Evolutionary conservation across 1,140 invertebrate species (phyloP).

Genomic region (Mizuhopecten yessoensis): DNA sequence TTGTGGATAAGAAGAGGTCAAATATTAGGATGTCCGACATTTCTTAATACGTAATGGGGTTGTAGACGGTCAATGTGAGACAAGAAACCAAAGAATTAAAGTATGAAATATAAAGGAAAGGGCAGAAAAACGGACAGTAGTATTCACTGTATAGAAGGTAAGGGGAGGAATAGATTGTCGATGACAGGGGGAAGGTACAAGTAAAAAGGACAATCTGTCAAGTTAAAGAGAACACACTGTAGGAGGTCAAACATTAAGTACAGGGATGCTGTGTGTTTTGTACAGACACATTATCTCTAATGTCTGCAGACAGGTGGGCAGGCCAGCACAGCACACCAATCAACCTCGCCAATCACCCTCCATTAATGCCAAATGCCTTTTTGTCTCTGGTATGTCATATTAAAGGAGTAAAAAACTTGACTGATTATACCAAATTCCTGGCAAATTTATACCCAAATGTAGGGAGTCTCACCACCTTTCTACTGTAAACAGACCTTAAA

Average conservation of each 20-base stretch:
- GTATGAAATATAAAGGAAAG: too few relatives aligned
- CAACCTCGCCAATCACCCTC: background rate
- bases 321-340: background rate
- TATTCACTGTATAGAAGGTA: background rate
- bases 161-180: background rate
- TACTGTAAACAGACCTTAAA: too few relatives aligned
- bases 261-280: background rate
- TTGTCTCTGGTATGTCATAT: background rate
- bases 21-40: too few relatives aligned
- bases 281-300: conserved; percentile 26
- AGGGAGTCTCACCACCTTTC: too few relatives aligned
- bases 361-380: background rate
- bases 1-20: background rate
- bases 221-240: background rate
- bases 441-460: too few relatives aligned
- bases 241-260: too few relatives aligned
- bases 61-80: too few relatives aligned
- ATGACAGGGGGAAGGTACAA: background rate
- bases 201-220: background rate
- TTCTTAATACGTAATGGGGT: too few relatives aligned
- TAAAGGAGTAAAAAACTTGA: background rate
- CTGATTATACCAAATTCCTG: too few relatives aligned
- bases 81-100: too few relatives aligned
- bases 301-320: background rate
- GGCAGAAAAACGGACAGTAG: too few relatives aligned